phyloP scores from a whole-genome alignment of 2,113 vertebrate genomes.

The Cheirogaleus medius region DNA sequence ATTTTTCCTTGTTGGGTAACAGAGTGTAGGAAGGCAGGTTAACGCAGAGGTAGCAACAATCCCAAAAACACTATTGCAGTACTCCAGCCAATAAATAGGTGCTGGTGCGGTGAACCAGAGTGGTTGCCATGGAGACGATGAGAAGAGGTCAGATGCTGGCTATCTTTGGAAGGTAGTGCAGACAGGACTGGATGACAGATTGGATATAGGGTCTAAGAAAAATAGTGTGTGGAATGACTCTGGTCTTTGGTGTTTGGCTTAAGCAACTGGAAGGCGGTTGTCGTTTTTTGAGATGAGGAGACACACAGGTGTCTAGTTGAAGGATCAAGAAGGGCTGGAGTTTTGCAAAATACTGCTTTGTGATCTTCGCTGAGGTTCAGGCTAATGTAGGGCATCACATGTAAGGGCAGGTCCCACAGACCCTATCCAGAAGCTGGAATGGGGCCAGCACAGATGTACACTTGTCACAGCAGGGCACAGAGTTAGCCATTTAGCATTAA shows the following conservation, averaged over 20 bases:
- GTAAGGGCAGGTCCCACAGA: neutral
- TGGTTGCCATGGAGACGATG: rapidly evolving
- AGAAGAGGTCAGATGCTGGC: neutral
- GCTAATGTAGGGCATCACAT: rapidly evolving
- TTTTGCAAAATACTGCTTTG: neutral
- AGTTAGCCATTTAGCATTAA: neutral
- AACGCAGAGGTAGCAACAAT: neutral
- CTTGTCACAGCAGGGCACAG: no score
- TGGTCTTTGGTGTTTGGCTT: neutral
- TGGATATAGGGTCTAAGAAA: neutral
- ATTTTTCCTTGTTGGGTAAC: neutral
- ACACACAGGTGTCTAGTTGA: neutral
- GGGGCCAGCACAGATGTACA: neutral
- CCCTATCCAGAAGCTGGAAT: neutral
- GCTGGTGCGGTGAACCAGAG: rapidly evolving
- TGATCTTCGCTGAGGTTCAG: neutral
- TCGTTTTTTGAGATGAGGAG: no score
- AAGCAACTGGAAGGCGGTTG: neutral
- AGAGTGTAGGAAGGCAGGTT: neutral
- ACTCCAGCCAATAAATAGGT: no score
- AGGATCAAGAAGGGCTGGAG: neutral
- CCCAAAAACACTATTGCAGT: neutral
- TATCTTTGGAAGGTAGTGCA: neutral
- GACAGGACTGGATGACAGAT: rapidly evolving
- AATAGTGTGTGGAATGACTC: neutral